A percentile compares a stretch with the other conserved stretches of the same genome.
These are phyloP conservation scores for Alviniconcha strummeri DNA, from an alignment of 2,888 invertebrate species.

Conservation along the genomic window DNA sequence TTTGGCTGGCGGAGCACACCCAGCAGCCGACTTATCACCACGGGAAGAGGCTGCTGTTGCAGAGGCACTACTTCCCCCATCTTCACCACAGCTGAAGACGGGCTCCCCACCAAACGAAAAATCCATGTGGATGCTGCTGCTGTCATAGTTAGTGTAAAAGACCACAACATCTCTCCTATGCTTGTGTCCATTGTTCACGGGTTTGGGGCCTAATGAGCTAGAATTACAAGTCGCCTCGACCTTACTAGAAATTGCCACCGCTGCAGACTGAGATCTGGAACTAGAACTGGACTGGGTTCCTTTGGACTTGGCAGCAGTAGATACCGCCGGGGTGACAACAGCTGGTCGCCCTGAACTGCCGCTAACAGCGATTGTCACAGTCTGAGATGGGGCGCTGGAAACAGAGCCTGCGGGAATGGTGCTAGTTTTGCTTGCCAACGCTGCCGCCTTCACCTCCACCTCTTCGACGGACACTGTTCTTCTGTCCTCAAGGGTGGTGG, in stretches of 20 bases:
- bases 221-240: background rate
- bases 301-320: background rate
- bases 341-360: background rate
- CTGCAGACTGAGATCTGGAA: constrained; percentile 9
- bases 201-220: background rate
- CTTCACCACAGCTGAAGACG: too few relatives aligned
- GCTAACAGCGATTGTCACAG: background rate
- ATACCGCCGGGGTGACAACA: background rate
- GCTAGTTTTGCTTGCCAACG: background rate
- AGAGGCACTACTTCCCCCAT: too few relatives aligned
- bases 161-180: constrained; percentile 46
- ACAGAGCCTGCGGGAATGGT: background rate
- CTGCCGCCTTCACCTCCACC: background rate
- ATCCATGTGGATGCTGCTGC: too few relatives aligned
- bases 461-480: background rate
- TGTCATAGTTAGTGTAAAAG: background rate
- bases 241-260: background rate
- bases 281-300: background rate
- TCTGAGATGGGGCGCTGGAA: background rate
- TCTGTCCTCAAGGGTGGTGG: background rate
- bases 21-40: too few relatives aligned
- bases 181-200: constrained; percentile 33
- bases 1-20: background rate
- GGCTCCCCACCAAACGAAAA: too few relatives aligned
- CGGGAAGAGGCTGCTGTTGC: too few relatives aligned